Base-by-base conservation (phyloP, 2,113 vertebrate genomes). In the Chaenogobius annularis region DNA sequence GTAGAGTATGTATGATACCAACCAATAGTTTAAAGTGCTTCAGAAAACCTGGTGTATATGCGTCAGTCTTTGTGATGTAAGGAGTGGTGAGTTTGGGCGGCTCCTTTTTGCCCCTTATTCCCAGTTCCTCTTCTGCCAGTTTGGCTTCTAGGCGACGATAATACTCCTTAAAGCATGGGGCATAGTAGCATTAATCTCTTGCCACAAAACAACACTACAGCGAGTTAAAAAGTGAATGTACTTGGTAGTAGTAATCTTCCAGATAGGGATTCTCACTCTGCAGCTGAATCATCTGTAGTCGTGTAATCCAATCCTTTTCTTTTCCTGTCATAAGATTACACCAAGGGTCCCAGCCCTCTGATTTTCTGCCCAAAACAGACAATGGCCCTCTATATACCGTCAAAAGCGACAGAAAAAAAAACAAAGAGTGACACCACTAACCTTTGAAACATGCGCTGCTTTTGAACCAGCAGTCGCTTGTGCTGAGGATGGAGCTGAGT, bases 231-330 rank as follows among this genome's bases (percentile, higher is more conserved):
- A 44, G 7, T 67, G 19, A 11, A 17, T 22, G 66, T 50, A 98
- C 97, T 95, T 98, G 96, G 81, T 99, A 99, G 77, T 99, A 98
- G 74, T 97, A 98, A 69, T 99, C 97, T 72, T 98, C 95, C 3
- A 94, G 88, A 76, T 92, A 91, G 0, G 94, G 94, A 61, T 96
- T 97, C 79, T 98, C 95, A 2, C 96, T 98, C 89, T 98, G 97
- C 72, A 99, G 91, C 89, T 98, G 97, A 54, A 96, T 95, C 97
- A 98, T 99, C 81, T 97, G 94, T 71, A 99, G 91, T 69, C 94
- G 94, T 58, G 95, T 86, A 20, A 99, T 95, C 97, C 97, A 99
- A 56, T 97, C 96, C 89, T 96, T 98, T 82, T 99, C 97, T 79
- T 96, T 95, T 11, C 66, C 78, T 0, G 93, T 95, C 97, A 99